A percentile compares a stretch with the other conserved stretches of the same genome.
These are phyloP conservation scores for Penelope pileata DNA, from an alignment of 2,113 vertebrate genomes.

Conservation along the genomic window DNA sequence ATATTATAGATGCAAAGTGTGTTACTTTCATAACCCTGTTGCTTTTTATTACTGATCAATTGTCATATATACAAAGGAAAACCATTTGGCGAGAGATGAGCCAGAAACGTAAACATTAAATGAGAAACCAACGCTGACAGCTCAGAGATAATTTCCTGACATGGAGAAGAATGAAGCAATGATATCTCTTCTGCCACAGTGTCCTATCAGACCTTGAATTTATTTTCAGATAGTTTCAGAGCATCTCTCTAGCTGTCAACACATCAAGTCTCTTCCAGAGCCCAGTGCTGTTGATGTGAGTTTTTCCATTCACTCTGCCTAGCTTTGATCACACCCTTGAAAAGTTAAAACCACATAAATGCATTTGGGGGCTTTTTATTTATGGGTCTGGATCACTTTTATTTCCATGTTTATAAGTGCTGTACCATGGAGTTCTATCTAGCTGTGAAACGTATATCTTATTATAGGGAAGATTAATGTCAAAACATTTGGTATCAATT, in stretches of 20 bases:
- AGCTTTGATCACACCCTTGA: slow-evolving; percentile 13
- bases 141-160: slow-evolving; percentile 51
- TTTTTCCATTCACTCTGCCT: not conserved
- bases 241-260: slow-evolving; percentile 36
- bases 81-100: slow-evolving; percentile 46
- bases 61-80: slow-evolving; percentile 44
- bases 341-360: not conserved
- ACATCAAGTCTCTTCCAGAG: slow-evolving; percentile 27
- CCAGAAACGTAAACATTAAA: slow-evolving; percentile 27
- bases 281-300: not conserved
- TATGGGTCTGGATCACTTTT: not conserved
- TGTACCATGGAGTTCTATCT: not conserved
- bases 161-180: slow-evolving; percentile 29
- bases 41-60: slow-evolving; percentile 51
- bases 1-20: slow-evolving; percentile 27
- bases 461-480: slow-evolving; percentile 10
- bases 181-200: slow-evolving; percentile 33
- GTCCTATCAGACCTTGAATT: slow-evolving; percentile 38
- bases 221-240: slow-evolving; percentile 55
- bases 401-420: slow-evolving; percentile 19
- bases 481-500: slow-evolving; percentile 62
- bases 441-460: slow-evolving; percentile 32
- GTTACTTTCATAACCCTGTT: slow-evolving; percentile 21
- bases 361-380: not conserved
- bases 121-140: slow-evolving; percentile 22